These are phyloP conservation scores for Trachymyrmex septentrionalis DNA, from an alignment of 1,140 invertebrate genomes.

Conservation along the genomic window DNA sequence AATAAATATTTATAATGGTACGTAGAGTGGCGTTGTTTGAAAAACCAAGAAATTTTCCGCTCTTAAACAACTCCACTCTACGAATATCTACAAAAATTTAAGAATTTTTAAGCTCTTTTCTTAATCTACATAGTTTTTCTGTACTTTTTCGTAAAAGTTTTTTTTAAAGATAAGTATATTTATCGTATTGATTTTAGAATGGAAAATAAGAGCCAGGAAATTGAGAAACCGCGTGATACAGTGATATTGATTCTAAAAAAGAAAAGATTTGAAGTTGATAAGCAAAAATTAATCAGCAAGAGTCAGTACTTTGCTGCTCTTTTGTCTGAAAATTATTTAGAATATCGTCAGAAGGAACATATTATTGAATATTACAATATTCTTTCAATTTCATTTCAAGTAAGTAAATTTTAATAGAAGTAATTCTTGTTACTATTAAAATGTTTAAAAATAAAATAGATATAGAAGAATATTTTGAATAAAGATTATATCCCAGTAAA, in stretches of 20 bases:
- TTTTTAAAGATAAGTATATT: too few species aligned
- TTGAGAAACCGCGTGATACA: not conserved
- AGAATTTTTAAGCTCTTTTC: too few species aligned
- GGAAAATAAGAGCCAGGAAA: not conserved
- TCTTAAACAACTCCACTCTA: too few species aligned
- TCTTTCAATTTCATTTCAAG: slow-evolving; percentile 64
- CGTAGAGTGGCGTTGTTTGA: too few species aligned
- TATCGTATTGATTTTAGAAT: not conserved
- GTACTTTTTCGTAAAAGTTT: too few species aligned
- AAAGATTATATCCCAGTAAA: too few species aligned
- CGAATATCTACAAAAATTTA: too few species aligned
- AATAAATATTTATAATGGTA: too few species aligned
- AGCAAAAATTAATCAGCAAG: slow-evolving; percentile 62
- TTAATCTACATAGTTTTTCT: too few species aligned
- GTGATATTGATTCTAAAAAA: slow-evolving; percentile 60
- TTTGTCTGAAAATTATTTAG: slow-evolving; percentile 71
- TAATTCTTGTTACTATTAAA: not conserved
- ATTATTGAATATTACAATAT: slow-evolving; percentile 73
- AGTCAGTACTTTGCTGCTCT: slow-evolving; percentile 75
- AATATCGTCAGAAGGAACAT: slow-evolving; percentile 66
- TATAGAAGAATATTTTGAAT: too few species aligned
- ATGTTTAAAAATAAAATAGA: too few species aligned
- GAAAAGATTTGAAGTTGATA: slow-evolving; percentile 51
- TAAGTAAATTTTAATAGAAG: slow-evolving; percentile 41
- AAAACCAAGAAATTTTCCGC: too few species aligned